Conservation (phyloP, 2,888 invertebrate species). For the Xanthorhoe spadicearia region DNA sequence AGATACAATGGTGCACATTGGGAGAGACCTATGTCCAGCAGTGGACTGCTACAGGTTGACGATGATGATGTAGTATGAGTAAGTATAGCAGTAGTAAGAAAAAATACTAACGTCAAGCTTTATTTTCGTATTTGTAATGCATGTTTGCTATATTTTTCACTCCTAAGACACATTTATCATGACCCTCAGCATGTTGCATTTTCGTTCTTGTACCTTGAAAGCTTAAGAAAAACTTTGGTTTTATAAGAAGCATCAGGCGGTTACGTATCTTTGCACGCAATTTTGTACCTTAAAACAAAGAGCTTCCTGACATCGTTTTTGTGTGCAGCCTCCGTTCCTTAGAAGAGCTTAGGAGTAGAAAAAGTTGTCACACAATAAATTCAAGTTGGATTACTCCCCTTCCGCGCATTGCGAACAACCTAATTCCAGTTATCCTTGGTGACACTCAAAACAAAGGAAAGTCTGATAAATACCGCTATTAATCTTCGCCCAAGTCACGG, state of each 20-base stretch:
- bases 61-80: too few species aligned
- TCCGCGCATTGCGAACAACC: constrained; percentile 70
- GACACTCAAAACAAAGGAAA: constrained; percentile 80
- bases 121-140: neutral
- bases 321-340: neutral
- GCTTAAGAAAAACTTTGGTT: neutral
- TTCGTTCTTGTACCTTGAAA: neutral
- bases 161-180: neutral
- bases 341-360: neutral
- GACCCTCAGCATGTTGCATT: neutral
- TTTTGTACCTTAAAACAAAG: neutral
- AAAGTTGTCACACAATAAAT: constrained; percentile 54
- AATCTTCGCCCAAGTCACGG: constrained; percentile 66
- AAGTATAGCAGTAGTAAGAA: neutral
- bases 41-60: too few species aligned
- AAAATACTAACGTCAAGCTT: neutral
- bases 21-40: too few species aligned
- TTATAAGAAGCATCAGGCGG: neutral
- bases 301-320: neutral
- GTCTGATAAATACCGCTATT: constrained; percentile 78
- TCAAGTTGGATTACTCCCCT: constrained; percentile 74
- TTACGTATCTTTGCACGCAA: neutral
- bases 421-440: constrained; percentile 74
- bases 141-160: neutral
- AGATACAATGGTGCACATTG: too few species aligned